phyloP scores from a whole-genome alignment of 2,113 vertebrate species.

The Perccottus glenii region DNA sequence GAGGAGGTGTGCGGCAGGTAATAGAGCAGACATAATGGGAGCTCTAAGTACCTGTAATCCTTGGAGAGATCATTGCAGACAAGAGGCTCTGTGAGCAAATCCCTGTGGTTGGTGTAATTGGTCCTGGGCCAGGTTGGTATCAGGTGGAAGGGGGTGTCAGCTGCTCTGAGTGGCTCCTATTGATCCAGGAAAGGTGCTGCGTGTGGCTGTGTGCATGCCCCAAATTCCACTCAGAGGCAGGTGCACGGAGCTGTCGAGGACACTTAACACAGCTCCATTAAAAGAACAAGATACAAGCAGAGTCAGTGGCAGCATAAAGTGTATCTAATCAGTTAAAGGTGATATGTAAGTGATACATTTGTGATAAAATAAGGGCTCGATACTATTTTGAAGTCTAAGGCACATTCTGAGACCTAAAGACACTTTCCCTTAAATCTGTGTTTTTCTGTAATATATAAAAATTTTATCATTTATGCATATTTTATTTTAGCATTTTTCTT shows the following conservation, averaged over 20 bases:
- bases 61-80: constrained; percentile 85
- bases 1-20: constrained; percentile 82
- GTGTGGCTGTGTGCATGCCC: too few species aligned
- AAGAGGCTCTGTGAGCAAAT: constrained; percentile 79
- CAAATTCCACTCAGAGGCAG: not conserved
- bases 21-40: constrained; percentile 92
- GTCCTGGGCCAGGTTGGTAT: constrained; percentile 78
- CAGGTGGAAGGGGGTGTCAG: constrained; percentile 24
- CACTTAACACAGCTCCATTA: not conserved
- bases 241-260: not conserved
- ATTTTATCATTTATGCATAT: too few species aligned
- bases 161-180: constrained; percentile 74
- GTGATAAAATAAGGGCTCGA: too few species aligned
- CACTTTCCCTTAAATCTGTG: too few species aligned
- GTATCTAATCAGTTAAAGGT: too few species aligned
- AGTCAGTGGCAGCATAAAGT: too few species aligned
- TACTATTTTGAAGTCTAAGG: too few species aligned
- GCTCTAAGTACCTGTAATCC: constrained; percentile 94
- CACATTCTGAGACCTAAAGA: too few species aligned
- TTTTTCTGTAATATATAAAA: too few species aligned
- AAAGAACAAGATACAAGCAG: too few species aligned
- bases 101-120: constrained; percentile 84
- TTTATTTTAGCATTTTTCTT: too few species aligned
- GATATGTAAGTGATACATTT: too few species aligned
- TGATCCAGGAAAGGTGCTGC: constrained; percentile 80